phyloP scores from a whole-genome alignment of 2,888 invertebrate genomes.

The Tricholauxania praeusta region DNA sequence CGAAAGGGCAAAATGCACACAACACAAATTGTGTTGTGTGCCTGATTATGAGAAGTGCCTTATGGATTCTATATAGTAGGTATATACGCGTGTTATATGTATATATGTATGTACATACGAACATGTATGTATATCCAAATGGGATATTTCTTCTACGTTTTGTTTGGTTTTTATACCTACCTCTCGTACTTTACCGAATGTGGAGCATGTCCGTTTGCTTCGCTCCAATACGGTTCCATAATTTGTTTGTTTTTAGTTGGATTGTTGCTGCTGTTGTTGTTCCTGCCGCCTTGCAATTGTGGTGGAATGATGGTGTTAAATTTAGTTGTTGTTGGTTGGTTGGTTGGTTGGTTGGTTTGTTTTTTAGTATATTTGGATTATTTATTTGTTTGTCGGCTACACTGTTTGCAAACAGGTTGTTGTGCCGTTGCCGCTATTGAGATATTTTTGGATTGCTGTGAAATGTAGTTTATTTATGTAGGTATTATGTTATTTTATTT shows the following conservation, averaged over 20 bases:
- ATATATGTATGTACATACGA: conserved; percentile 5
- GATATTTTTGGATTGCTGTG: conserved; percentile 26
- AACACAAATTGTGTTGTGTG: too few relatives aligned
- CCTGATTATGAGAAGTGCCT: too few relatives aligned
- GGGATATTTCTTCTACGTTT: not conserved
- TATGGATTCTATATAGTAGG: too few relatives aligned
- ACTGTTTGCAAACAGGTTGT: conserved; percentile 25
- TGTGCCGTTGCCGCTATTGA: conserved; percentile 4
- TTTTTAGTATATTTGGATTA: too few relatives aligned
- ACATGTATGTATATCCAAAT: not conserved
- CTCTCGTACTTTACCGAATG: conserved; percentile 69
- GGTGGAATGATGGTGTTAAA: conserved; percentile 60
- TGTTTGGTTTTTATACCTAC: conserved; percentile 56
- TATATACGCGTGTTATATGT: conserved; percentile 3
- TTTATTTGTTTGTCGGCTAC: too few relatives aligned
- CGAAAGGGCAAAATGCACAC: too few relatives aligned
- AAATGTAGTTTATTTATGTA: not conserved
- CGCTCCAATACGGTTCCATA: conserved; percentile 68
- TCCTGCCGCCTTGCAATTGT: conserved; percentile 52
- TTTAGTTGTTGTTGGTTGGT: conserved; percentile 26
- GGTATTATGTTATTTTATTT: not conserved
- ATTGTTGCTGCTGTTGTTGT: conserved; percentile 42
- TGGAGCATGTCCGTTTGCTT: conserved; percentile 67
- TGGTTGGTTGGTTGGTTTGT: not conserved
- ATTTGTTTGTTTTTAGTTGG: conserved; percentile 37